Evolutionary conservation across 1,140 invertebrate genomes (phyloP), one percentile per base, ranked within the genome.

Genomic region (Hylyphantes graminicola): DNA sequence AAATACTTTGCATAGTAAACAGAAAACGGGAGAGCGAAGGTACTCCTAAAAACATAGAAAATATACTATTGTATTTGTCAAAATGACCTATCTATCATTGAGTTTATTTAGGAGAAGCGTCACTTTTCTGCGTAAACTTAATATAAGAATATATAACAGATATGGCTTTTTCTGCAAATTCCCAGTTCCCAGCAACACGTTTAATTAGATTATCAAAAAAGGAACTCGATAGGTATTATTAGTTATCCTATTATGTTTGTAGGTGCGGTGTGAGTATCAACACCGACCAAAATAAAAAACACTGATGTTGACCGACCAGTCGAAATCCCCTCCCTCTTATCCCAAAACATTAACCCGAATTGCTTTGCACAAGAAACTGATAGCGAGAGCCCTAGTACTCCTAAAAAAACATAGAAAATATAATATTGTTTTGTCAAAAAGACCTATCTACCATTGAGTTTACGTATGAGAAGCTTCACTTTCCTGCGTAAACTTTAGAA

Each of bases 131-230:
- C 35, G 35, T 35, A 35, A 35, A 35, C 35, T 35, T 2, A n/a
- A n/a, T n/a, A n/a, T n/a, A 1, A 5, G 35, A 2, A 35, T 35
- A 35, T 35, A 35, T 35, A 35, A 35, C 35, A 35, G 35, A 5
- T 5, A 35, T 35, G 35, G 35, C 35, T 35, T 35, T 35, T 35
- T 35, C 35, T n/a, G 35, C 35, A n/a, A n/a, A 13, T 65, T 65
- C 12, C 13, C 8, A 70, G 48, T 53, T 13, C n/a, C 67, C 8
- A 12, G 50, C 15, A 13, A 59, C 8, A 35, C 48, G 48, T 70
- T 70, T 70, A 70, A 70, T 70, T 70, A 70, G 67, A 70, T 70
- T 70, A 70, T 70, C 53, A 70, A n/a, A 50, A 70, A 70, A 53
- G 57, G 57, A n/a, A 7, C 15, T n/a, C 67, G 50, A 67, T 67